Base-by-base conservation (phyloP, 2,888 invertebrate species). In the Buathra laborator region DNA sequence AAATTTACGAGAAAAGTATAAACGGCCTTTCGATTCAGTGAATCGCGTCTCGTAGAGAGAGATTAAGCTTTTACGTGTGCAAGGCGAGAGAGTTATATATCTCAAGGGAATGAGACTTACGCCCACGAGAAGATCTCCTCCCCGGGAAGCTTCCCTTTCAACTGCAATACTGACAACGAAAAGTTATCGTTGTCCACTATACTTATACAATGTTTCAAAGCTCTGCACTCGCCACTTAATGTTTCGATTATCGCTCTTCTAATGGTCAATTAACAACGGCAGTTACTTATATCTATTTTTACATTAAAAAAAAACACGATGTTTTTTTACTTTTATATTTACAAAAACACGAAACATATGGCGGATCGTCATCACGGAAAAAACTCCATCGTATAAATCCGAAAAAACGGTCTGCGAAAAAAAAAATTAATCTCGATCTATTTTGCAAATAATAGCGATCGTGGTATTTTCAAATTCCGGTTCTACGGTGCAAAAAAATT, bases 1-100 rank as follows among this genome's bases (percentile, higher is more conserved):
- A 72, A 84, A 84, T 84, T 76, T 46, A 29, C 44, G 37, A 10
- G 46, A 32, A 72, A 77, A 51, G 48, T 81, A 70, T 81, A 68
- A 81, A 84, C 81, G 81, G 67, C 72, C 77, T 72, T 74, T 59
- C 74, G 83, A 83, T 68, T 77, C 82, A 59, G 29, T 82, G 77
- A 82, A 77, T 59, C 59, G 32, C 37, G 32, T 59, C 59, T 56
- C 56, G 44, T 19, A 7, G 44, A 56, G 56, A 56, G 19, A 12
- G 19, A 12, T 19, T 56, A 14, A 43, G 56, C 67, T 72, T 77
- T 66, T 66, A 62, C 46, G 32, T 48, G 64, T 37, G 24, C 46
- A 74, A 14, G 14, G 29, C 72, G 56, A 71, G 24, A 71, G 24
- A 16, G 75, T 80, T 80, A 83, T 83, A 79, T 83, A 83, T 83